phyloP scores from a whole-genome alignment of 2,113 vertebrate genomes.

The Pseudorectes ferrugineus region DNA sequence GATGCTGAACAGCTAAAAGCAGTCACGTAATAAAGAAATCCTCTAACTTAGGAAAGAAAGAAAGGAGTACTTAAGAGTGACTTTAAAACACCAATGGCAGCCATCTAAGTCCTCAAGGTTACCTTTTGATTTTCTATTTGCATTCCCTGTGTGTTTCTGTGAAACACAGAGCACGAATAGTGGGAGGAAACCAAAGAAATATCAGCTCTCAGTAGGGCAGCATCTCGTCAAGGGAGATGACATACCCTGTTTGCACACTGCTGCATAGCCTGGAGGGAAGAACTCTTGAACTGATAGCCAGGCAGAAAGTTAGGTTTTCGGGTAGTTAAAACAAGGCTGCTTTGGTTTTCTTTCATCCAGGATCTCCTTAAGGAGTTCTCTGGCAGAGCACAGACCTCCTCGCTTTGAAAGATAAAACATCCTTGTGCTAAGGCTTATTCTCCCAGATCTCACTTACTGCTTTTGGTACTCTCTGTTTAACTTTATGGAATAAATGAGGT shows the following conservation, averaged over 20 bases:
- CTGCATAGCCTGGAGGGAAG: constrained; percentile 22
- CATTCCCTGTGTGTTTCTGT: not conserved
- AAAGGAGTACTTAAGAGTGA: not conserved
- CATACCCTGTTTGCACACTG: not conserved
- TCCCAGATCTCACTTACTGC: not conserved
- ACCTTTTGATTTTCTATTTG: constrained; percentile 13
- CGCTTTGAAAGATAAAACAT: not conserved
- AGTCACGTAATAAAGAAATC: not conserved
- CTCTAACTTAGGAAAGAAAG: not conserved
- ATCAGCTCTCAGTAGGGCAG: not conserved
- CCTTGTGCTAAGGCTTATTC: not conserved
- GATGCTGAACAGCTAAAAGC: not conserved
- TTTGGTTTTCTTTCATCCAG: constrained; percentile 33
- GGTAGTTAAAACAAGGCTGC: not conserved
- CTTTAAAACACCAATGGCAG: constrained; percentile 25
- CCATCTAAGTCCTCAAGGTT: constrained; percentile 16
- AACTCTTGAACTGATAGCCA: not conserved
- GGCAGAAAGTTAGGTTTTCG: not conserved
- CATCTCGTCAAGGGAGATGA: not conserved
- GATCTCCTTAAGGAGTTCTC: not conserved
- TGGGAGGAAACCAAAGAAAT: not conserved
- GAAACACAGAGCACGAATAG: not conserved
- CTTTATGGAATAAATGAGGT: not conserved
- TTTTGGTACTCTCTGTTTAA: not conserved
- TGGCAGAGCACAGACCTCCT: not conserved